Evolutionary conservation across 30 jellyfish, hydroid and myxozoan species (phyloP).

Genomic region (Turritopsis rubra): DNA sequence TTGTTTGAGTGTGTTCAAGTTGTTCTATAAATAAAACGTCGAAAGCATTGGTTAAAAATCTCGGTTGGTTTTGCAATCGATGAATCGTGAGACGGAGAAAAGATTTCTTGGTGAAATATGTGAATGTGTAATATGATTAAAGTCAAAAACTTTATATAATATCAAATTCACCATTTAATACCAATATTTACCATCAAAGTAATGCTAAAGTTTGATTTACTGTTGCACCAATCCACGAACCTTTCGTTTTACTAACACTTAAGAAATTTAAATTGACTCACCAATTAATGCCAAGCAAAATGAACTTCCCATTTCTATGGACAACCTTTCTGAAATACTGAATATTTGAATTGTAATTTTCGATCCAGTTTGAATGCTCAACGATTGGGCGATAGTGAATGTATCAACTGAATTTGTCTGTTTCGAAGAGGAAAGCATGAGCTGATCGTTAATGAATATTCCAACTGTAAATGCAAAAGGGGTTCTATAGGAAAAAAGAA

Average conservation of each 20-base stretch:
- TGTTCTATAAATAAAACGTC: neutral
- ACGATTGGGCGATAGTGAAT: conserved; percentile 5
- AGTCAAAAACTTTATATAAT: no score
- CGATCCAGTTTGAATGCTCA: neutral
- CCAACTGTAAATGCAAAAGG: neutral
- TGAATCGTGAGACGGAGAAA: no score
- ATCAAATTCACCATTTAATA: no score
- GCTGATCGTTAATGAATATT: conserved; percentile 1
- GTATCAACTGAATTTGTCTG: neutral
- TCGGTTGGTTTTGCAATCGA: no score
- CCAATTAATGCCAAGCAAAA: conserved; percentile 7
- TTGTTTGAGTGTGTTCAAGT: neutral
- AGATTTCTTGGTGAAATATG: no score
- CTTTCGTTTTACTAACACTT: no score
- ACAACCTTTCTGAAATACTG: neutral
- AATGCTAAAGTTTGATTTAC: no score
- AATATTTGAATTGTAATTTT: neutral
- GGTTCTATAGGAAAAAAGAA: neutral
- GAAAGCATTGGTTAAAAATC: neutral
- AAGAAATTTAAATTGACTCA: neutral
- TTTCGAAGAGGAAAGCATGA: neutral
- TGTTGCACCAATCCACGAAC: no score
- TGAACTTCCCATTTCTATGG: conserved; percentile 2
- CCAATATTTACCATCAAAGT: no score
- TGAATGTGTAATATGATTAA: no score